phyloP scores from a whole-genome alignment of 2,797 vertebrate genomes.

The Huso huso region DNA sequence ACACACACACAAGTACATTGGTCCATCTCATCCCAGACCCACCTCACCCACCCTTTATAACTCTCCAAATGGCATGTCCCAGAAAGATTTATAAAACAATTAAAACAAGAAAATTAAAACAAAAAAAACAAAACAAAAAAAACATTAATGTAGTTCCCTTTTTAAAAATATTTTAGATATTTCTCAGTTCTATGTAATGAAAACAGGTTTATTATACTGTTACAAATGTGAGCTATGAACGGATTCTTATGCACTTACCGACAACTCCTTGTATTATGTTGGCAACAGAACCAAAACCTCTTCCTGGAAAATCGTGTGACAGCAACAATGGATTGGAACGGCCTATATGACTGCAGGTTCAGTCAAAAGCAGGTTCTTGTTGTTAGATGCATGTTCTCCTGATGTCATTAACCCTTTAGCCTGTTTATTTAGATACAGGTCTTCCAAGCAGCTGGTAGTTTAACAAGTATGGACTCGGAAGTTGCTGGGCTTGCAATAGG shows the following conservation, averaged over 20 bases:
- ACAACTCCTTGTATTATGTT: conserved; percentile 45
- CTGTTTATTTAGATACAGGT: conserved; percentile 66
- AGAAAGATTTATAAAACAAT: conserved; percentile 25
- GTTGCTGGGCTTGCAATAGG: conserved; percentile 56
- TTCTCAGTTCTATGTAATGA: conserved; percentile 38
- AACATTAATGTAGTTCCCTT: conserved; percentile 6
- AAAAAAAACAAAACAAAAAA: conserved; percentile 13
- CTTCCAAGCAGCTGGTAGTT: conserved; percentile 67
- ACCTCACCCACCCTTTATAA: not conserved
- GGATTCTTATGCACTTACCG: conserved; percentile 52
- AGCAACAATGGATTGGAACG: conserved; percentile 20
- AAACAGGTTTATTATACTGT: conserved; percentile 46
- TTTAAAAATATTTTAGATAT: conserved; percentile 22
- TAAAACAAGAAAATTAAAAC: conserved; percentile 5
- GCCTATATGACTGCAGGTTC: conserved; percentile 77
- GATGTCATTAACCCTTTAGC: conserved; percentile 58
- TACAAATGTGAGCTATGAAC: conserved; percentile 56
- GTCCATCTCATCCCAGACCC: not conserved
- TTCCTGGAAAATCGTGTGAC: conserved; percentile 17
- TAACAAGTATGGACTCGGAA: conserved; percentile 53
- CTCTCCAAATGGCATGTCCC: conserved; percentile 13
- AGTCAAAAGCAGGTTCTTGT: conserved; percentile 55
- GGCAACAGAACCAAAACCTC: conserved; percentile 47
- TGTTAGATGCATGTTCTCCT: conserved; percentile 55
- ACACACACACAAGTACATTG: not conserved